Evolutionary conservation across 2,113 vertebrate genomes (phyloP), one percentile per base, ranked within the genome.

Genomic region (Tylochromis polylepis): DNA sequence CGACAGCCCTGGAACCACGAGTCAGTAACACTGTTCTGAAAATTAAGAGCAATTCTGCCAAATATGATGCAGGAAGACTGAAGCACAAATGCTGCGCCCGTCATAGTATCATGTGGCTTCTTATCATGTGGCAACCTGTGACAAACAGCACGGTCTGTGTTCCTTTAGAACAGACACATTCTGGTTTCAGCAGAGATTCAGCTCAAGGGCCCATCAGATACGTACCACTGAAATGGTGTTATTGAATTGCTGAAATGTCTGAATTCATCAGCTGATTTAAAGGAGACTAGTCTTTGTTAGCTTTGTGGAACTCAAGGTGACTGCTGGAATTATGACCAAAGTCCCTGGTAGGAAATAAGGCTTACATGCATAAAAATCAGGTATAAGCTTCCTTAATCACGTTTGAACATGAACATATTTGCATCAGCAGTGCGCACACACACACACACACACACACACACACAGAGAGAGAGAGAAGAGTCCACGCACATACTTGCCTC

Each of bases 271-370:
- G 49, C 16, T 12, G 70, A 75, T 75, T 49, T 49, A 75, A 51
- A 75, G 24, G 24, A 51, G 70, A 51, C 10, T n/a, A 36, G 38
- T 46, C 59, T 55, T 24, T 80, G 38, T 81, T 75, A 51, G 70
- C 43, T 75, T 51, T 75, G 43, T 72, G 4, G 8, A 49, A 27
- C 59, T 12, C 4, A 11, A 79, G 41, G 57, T 81, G 60, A 84
- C 27, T 4, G 11, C 72, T 70, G 75, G 81, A 56, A 65, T 84
- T 7, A 85, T 81, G 46, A 46, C 57, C 57, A 31, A 82, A 79
- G 49, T 67, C 62, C 43, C 85, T 58, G 38, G 55, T 85, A 75
- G 56, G 60, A 78, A 89, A 91, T 89, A 86, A 80, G 67, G 70
- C 70, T 85, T 11, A 38, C 77, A 70, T 53, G 27, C 72, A 81